Conservation (phyloP, 2,113 vertebrate species). For the Castor canadensis region DNA sequence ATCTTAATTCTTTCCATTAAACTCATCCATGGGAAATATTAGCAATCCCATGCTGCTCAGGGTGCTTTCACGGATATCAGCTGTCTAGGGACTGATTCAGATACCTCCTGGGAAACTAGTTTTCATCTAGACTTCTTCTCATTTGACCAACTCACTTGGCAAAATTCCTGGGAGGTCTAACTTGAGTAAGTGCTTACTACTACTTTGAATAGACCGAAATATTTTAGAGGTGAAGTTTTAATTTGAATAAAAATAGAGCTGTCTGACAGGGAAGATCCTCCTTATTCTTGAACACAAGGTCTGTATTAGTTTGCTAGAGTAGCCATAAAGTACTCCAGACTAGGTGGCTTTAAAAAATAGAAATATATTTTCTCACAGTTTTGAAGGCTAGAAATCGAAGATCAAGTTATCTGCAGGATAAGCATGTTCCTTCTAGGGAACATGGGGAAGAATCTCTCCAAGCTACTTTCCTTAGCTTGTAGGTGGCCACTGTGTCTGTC, state of each 20-base stretch:
- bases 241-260: neutral
- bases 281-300: neutral
- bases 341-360: neutral
- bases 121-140: neutral
- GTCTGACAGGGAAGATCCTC: neutral
- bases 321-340: neutral
- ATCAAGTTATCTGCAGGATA: neutral
- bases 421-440: neutral
- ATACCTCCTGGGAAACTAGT: neutral
- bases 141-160: neutral
- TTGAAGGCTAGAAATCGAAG: neutral
- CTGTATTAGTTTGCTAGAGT: neutral
- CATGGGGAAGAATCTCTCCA: neutral
- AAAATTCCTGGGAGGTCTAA: neutral
- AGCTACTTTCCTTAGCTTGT: neutral
- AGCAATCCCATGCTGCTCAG: neutral
- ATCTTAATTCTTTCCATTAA: neutral
- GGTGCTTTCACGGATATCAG: neutral
- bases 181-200: neutral
- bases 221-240: neutral
- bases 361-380: neutral
- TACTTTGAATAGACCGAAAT: neutral
- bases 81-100: neutral
- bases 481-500: neutral
- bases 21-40: neutral